These are phyloP conservation scores for Paracyclopina nana DNA, from an alignment of 1,140 invertebrate genomes.

Conservation along the genomic window DNA sequence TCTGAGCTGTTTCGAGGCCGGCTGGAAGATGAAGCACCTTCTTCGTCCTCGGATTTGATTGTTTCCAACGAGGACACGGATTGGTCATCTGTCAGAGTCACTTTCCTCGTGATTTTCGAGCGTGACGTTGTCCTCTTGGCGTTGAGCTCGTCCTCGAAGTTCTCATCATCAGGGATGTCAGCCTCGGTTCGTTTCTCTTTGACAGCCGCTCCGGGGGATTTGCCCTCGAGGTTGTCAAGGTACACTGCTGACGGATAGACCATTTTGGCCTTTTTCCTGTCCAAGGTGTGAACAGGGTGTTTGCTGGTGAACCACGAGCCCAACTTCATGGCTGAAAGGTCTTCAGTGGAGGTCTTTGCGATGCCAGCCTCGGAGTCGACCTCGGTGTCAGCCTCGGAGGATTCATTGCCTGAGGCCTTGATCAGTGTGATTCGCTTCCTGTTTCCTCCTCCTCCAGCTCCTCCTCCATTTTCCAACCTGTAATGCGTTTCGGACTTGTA, in stretches of 20 bases:
- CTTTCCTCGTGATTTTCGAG: no score
- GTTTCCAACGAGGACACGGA: no score
- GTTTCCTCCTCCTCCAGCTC: neutral
- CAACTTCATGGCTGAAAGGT: slow-evolving; percentile 9
- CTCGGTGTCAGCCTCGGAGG: neutral
- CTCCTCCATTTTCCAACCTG: slow-evolving; percentile 3
- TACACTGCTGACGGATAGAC: slow-evolving; percentile 7
- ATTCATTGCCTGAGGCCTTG: neutral
- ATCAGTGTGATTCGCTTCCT: slow-evolving; percentile 1
- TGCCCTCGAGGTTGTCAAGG: slow-evolving; percentile 8
- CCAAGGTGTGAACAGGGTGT: slow-evolving; percentile 9
- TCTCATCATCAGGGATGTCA: no score
- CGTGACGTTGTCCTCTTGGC: no score
- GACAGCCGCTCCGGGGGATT: neutral
- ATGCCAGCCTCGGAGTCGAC: neutral
- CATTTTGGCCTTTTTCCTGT: slow-evolving; percentile 3
- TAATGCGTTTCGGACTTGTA: slow-evolving; percentile 18
- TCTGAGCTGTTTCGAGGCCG: no score
- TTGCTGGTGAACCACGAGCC: slow-evolving; percentile 17
- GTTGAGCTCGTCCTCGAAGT: no score
- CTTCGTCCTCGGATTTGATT: no score
- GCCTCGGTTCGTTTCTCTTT: neutral
- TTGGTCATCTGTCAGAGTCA: no score
- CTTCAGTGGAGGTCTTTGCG: neutral
- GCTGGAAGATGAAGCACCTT: no score